Conservation (phyloP, 2,888 invertebrate genomes). For the Morinoia aosen region DNA sequence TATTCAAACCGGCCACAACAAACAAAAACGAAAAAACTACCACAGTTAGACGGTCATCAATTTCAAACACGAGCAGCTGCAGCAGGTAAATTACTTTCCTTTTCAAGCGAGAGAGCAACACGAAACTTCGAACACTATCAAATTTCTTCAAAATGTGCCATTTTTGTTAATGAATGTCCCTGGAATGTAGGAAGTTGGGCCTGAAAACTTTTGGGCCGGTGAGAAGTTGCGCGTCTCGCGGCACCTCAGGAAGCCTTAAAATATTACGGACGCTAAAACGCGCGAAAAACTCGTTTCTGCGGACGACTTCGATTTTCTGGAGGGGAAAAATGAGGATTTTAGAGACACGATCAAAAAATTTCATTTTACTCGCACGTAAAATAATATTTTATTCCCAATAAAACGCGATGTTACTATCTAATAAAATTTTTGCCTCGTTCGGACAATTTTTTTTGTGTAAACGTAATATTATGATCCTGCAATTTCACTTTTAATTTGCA, state of each 20-base stretch:
- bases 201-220: neutral
- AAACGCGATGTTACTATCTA: no score
- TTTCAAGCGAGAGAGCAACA: neutral
- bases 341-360: neutral
- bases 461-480: no score
- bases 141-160: neutral
- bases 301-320: neutral
- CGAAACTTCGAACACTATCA: neutral
- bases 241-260: neutral
- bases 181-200: neutral
- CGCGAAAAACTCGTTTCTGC: neutral
- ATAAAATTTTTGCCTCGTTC: no score
- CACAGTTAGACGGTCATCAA: no score
- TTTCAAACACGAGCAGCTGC: neutral
- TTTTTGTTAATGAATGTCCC: neutral
- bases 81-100: neutral
- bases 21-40: no score
- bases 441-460: no score
- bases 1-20: no score
- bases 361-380: neutral
- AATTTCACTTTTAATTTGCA: neutral
- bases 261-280: constrained; percentile 6
- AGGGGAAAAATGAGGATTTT: neutral
- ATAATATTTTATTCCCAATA: no score
- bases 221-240: neutral